These are phyloP conservation scores for Mycteria americana DNA, from an alignment of 2,797 vertebrate species.

Conservation along the genomic window DNA sequence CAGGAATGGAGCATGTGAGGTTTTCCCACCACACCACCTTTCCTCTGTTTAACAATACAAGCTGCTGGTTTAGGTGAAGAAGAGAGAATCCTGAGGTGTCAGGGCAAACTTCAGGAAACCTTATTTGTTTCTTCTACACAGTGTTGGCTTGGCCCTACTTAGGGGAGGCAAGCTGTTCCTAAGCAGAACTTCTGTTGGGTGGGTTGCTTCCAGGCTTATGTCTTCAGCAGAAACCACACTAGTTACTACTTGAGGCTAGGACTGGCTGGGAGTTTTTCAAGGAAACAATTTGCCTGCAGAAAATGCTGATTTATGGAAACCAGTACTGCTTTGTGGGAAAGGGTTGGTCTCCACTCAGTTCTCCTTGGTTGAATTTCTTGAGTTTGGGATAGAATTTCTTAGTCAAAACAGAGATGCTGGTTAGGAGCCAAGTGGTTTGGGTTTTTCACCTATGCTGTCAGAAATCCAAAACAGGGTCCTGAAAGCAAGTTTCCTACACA, in stretches of 20 bases:
- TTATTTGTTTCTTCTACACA: fast-evolving
- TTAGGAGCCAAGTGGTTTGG: background rate
- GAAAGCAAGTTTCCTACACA: background rate
- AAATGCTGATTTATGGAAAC: constrained; percentile 26
- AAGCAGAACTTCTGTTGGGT: background rate
- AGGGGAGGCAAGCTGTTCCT: background rate
- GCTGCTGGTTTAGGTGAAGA: background rate
- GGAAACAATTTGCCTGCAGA: constrained; percentile 3
- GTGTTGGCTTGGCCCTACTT: background rate
- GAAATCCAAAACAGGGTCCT: background rate
- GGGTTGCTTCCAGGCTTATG: background rate
- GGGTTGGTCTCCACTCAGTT: background rate
- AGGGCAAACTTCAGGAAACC: background rate
- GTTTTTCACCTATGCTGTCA: constrained; percentile 10
- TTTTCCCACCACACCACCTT: background rate
- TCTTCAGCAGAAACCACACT: background rate
- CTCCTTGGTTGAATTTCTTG: background rate
- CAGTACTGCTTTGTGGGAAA: background rate
- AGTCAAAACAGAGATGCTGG: constrained; percentile 8
- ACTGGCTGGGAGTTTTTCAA: background rate
- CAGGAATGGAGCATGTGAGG: background rate
- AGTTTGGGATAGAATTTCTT: background rate
- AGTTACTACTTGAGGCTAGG: background rate
- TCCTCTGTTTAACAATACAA: background rate
- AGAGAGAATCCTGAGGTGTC: background rate